Evolutionary conservation across 1,140 invertebrate species (phyloP), one percentile per base, ranked within the genome.

Genomic region (Whitmania pigra): DNA sequence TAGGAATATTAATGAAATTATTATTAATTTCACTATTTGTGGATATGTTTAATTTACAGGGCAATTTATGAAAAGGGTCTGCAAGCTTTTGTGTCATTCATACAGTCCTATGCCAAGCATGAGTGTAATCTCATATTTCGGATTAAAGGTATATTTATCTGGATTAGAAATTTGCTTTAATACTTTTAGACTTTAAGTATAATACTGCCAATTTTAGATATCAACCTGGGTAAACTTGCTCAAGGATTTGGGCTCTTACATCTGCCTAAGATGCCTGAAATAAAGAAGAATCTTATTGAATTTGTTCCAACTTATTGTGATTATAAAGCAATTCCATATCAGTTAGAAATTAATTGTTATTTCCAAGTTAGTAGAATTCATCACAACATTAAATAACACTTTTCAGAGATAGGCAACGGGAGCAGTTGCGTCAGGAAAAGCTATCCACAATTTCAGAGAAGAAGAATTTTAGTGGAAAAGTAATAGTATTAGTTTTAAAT

Each of bases 191-290:
- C 22, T 63, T 25, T 11, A 63, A 18, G 15, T 3, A 1, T 63
- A 4, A 63, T 7, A 22, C 11, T 63, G 57, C 29, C 18, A 11
- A 63, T 63, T 36, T 29, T 31, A 85, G 92, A 97, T 81, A 82
- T 98, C 7, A 87, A 94, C 77, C 83, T 97, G 73, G 91, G 89
- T 25, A 87, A 88, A 77, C 84, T 96, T 69, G 95, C 91, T 0
- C 88, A 87, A 69, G 88, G 89, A 70, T 98, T 93, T 84, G 94
- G 93, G 1, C 84, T 98, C 3, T 78, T 98, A 15, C 89, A 89
- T 78, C 82, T 97, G 75, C 95, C 94, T 0, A 87, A 88, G 79
- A 98, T 98, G 94, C 93, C 94, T 0, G 95, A 99, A 84, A 81
- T 95, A 0, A 92, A 89, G 15, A 78, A 80, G 73, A 73, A 75